phyloP scores from a whole-genome alignment of 1,140 invertebrate species.

The Scylla paramamosain region DNA sequence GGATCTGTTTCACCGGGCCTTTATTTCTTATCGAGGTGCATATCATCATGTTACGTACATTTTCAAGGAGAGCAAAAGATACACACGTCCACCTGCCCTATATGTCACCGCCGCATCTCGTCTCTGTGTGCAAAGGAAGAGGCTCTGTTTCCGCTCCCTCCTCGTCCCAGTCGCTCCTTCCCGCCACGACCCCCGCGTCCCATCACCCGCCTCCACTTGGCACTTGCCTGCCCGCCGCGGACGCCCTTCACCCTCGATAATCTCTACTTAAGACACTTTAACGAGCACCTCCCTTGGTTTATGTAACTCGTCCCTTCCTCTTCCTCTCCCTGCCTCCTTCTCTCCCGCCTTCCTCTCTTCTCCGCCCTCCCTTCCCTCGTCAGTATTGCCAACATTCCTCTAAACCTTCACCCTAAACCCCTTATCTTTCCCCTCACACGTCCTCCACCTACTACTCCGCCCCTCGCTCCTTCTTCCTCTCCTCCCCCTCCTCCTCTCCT shows the following conservation, averaged over 20 bases:
- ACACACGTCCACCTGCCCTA: too few relatives aligned
- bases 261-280: conserved; percentile 14
- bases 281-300: background rate
- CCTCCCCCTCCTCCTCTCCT: background rate
- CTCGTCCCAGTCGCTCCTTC: background rate
- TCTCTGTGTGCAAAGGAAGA: too few relatives aligned
- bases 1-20: too few relatives aligned
- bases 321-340: too few relatives aligned
- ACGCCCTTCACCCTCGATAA: conserved; percentile 14
- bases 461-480: too few relatives aligned
- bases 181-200: background rate
- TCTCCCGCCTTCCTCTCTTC: background rate
- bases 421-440: conserved; percentile 7
- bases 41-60: too few relatives aligned
- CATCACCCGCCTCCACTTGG: too few relatives aligned
- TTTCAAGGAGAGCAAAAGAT: too few relatives aligned
- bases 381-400: background rate
- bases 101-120: too few relatives aligned
- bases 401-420: background rate
- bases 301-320: background rate
- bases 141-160: background rate
- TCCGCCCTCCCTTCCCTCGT: background rate
- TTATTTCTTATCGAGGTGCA: too few relatives aligned
- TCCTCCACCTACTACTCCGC: background rate
- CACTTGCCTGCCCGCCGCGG: background rate